Base-by-base conservation (phyloP, 2,797 vertebrate species). In the Philypnodon macrostomus region DNA sequence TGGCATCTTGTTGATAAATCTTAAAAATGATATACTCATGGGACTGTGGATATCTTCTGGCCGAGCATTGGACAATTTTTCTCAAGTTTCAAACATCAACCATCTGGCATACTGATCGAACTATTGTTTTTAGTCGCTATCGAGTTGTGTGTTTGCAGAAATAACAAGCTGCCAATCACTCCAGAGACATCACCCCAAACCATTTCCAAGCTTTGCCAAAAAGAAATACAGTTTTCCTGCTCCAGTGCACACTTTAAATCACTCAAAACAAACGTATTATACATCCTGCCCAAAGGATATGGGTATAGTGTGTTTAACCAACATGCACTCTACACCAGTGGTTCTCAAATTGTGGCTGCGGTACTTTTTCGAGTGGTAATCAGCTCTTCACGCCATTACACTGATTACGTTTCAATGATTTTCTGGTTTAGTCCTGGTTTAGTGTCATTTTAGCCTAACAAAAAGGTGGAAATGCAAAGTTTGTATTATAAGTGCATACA, bases 71-170 rank as follows among this genome's bases (percentile, higher is more conserved):
- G 8, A 19, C 44, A 14, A 38, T 9, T 29, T 10, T 10, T 17
- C 14, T 41, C 34, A n/a, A 53, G 40, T 44, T 44, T 44, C 29
- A 35, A 63, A 33, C 2, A 1, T 40, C 19, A 49, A 34, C 47
- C 53, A 79, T 58, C 48, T 67, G 54, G 35, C 21, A 12, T 17
- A 17, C 26, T 17, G 26, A 44, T 29, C 40, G 9, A 30, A 16
- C 26, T 30, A 16, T 44, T 44, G 10, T 30, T 29, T 29, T 27
- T 14, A 9, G 3, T 15, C 11, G 2, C 15, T 45, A 8, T 47
- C 17, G 19, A 42, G 21, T 15, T 53, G 2, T 8, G 26, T n/a
- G 39, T 55, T 39, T 36, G 6, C 6, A 55, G 16, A 51, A 39
- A 47, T 34, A 31, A 13, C 17, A 45, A 45, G 29, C 4, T 46